Conservation (phyloP, 2,888 invertebrate genomes). For the Plebejus melissa region DNA sequence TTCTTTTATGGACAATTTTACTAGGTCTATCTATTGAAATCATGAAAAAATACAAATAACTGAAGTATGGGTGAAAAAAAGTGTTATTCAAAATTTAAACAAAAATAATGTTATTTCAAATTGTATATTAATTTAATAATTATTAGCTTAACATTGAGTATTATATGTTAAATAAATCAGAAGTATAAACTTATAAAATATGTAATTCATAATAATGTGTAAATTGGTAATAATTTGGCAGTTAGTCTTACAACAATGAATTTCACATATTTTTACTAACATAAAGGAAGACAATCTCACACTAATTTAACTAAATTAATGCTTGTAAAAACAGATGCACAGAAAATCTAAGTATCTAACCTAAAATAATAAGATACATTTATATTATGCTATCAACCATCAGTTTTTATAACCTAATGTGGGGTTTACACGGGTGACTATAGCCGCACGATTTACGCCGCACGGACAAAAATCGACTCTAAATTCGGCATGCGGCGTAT, state of each 20-base stretch:
- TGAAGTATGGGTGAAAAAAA: background rate
- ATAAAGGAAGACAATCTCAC: background rate
- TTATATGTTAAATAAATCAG: background rate
- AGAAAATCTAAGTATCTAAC: background rate
- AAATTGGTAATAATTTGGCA: conserved; percentile 10
- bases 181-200: background rate
- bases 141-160: background rate
- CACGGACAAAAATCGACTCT: too few relatives aligned
- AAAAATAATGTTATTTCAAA: background rate
- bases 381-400: too few relatives aligned
- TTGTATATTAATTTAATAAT: background rate
- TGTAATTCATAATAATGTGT: background rate
- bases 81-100: too few relatives aligned
- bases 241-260: conserved; percentile 5
- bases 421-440: too few relatives aligned
- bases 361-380: too few relatives aligned
- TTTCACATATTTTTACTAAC: background rate
- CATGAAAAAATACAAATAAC: background rate
- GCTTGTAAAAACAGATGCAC: background rate
- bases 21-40: too few relatives aligned
- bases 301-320: background rate
- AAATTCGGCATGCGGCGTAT: too few relatives aligned
- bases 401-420: too few relatives aligned
- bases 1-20: background rate
- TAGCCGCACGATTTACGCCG: too few relatives aligned